Evolutionary conservation across 2,888 invertebrate species (phyloP), one percentile per base, ranked within the genome.

Genomic region (Watsonalla cultraria): DNA sequence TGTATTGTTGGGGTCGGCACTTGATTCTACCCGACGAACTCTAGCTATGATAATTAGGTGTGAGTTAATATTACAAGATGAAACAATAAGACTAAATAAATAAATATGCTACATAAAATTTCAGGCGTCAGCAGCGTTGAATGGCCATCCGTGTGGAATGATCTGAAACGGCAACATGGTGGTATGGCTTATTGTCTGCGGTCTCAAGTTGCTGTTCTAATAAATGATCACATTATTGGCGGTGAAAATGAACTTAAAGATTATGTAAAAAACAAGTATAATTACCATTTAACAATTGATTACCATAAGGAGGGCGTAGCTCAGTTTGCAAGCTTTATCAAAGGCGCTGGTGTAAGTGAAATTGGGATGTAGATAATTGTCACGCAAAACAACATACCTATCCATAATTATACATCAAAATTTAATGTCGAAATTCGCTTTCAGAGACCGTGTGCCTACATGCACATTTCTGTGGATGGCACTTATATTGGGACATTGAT

Each of bases 371-470:
- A 42, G 8, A 7, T 37, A 8, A 1, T 24, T 24, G 24, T 24
- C 24, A 24, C 24, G 1, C 4, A 24, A 24, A 24, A 24, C 37
- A 37, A 11, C 8, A 42, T 8, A 5, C 39, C 9, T 8, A 0
- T 42, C 8, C 9, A 42, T 9, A 11, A 11, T 11, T 39, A 0
- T 11, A 11, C 42, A 37, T 5, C 11, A 42, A 5, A 6, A 11
- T 11, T 42, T 42, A 4, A 11, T 42, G 5, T 11, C 11, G 6
- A 11, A 2, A 7, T 11, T 11, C 11, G 54, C 55, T 92, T 92
- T 65, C 81, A 93, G 93, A 88, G 92, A 66, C 88, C 91, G 42
- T 90, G 85, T 66, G 92, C 87, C 2, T 93, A 91, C 65, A 80
- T 93, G 65, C 91, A 92, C 47, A 82, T 93, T 60, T 76, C 89